phyloP scores from a whole-genome alignment of 2,113 vertebrate species.

The Sus scrofa region T2T-Sscrofa CM000814.6:99336001-99336500 shows the following conservation, averaged over 20 bases:
- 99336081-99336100: not conserved
- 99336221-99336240: not conserved
- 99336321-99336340: not conserved
- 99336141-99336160: not conserved
- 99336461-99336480: too few species aligned
- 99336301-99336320: not conserved
- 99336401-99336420: not conserved
- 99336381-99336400: not conserved
- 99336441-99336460: not conserved
- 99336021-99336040: constrained; percentile 35
- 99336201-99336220: not conserved
- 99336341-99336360: not conserved
- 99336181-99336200: not conserved
- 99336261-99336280: constrained; percentile 17
- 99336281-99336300: not conserved
- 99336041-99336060: not conserved
- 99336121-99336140: constrained; percentile 32
- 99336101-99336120: not conserved
- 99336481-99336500: not conserved
- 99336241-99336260: not conserved
- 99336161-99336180: constrained; percentile 1
- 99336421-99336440: not conserved
- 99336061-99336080: not conserved
- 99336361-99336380: not conserved
- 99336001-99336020: constrained; percentile 28